phyloP scores from a whole-genome alignment of 2,797 vertebrate species.

The Cryptoblepharus egeriae region DNA sequence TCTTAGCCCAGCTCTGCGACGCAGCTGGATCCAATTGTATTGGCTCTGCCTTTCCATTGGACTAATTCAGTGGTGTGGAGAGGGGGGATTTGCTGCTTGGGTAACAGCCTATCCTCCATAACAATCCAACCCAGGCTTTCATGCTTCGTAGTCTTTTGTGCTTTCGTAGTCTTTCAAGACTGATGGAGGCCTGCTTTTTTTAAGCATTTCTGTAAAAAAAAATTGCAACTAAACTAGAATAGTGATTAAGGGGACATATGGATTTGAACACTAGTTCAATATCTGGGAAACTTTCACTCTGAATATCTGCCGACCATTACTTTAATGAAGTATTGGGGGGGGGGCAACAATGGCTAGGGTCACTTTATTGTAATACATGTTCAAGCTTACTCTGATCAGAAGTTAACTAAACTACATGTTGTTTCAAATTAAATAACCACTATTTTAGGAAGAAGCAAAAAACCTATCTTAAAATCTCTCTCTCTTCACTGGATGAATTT shows the following conservation, averaged over 20 bases:
- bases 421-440: neutral
- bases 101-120: no score
- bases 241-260: neutral
- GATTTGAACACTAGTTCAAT: neutral
- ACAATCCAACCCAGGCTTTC: no score
- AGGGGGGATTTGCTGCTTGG: no score
- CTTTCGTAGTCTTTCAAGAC: no score
- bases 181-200: no score
- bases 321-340: neutral
- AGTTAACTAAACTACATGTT: neutral
- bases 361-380: neutral
- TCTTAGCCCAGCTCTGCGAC: no score
- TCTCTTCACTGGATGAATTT: neutral
- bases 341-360: neutral
- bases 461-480: neutral
- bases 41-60: no score
- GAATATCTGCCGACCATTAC: neutral
- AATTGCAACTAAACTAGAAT: neutral
- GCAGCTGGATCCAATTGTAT: no score
- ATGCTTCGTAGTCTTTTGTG: no score
- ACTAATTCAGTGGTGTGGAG: no score
- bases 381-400: neutral
- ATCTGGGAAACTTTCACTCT: neutral
- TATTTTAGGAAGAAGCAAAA: neutral
- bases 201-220: neutral